Evolutionary conservation across 2,113 vertebrate genomes (phyloP).

Genomic region (Clupea harengus): DNA sequence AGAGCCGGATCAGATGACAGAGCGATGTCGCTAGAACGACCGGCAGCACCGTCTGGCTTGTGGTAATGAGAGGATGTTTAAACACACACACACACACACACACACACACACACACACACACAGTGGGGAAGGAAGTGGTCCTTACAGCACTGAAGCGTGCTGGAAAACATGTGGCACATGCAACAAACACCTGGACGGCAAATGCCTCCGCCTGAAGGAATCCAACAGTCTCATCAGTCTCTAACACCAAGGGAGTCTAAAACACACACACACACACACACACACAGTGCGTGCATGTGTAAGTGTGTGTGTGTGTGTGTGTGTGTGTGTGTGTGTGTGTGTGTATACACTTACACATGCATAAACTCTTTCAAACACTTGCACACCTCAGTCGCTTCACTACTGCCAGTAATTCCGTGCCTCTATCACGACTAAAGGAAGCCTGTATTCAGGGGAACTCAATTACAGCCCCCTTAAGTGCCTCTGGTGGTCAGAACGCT

Average conservation of each 20-base stretch:
- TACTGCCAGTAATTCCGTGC: background rate
- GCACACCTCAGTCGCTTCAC: background rate
- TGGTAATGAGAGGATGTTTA: constrained; percentile 28
- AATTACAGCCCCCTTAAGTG: background rate
- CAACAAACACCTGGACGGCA: constrained; percentile 18
- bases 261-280: background rate
- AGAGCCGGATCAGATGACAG: constrained; percentile 17
- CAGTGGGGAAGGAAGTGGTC: background rate
- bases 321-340: no score
- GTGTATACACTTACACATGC: background rate
- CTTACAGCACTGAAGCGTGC: background rate
- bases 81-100: constrained; percentile 18
- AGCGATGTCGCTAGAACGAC: background rate
- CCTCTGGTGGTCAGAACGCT: background rate
- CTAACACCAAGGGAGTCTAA: background rate
- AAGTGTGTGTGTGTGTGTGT: no score
- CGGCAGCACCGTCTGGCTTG: background rate
- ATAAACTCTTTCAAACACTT: background rate
- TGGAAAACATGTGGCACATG: constrained; percentile 13
- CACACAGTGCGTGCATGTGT: background rate
- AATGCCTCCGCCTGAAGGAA: background rate
- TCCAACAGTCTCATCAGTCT: background rate
- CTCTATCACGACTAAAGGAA: background rate
- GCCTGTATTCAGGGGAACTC: background rate
- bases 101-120: constrained; percentile 24